Conservation (phyloP, 1,140 invertebrate species). For the Drosophila albomicans region DNA sequence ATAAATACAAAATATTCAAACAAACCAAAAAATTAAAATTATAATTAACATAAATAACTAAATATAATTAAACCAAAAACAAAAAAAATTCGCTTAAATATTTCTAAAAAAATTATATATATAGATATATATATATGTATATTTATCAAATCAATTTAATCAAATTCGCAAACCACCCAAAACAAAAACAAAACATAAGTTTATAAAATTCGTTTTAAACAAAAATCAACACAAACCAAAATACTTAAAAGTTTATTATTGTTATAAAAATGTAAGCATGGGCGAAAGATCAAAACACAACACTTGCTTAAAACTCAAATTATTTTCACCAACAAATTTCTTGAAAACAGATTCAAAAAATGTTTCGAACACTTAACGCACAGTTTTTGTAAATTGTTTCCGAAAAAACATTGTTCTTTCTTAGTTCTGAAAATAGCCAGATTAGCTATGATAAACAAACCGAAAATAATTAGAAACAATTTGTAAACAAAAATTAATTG, state of each 20-base stretch:
- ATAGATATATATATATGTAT: constrained; percentile 50
- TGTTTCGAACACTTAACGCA: constrained; percentile 13
- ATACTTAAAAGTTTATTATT: constrained; percentile 64
- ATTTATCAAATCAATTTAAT: constrained; percentile 65
- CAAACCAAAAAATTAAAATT: constrained; percentile 40
- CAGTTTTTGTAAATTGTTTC: constrained; percentile 26
- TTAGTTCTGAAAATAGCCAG: constrained; percentile 64
- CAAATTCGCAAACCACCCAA: constrained; percentile 69
- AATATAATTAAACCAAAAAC: constrained; percentile 33
- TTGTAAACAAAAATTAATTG: constrained; percentile 70
- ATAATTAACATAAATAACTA: constrained; percentile 43
- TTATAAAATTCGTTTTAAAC: constrained; percentile 64
- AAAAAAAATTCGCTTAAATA: constrained; percentile 48
- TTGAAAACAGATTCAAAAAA: background rate
- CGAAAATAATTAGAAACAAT: constrained; percentile 75
- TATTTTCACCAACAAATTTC: constrained; percentile 28
- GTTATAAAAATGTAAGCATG: constrained; percentile 77
- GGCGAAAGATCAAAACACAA: constrained; percentile 33
- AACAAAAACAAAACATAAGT: constrained; percentile 56
- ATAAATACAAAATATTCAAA: constrained; percentile 57
- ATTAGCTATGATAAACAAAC: constrained; percentile 63
- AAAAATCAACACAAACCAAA: constrained; percentile 46
- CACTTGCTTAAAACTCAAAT: constrained; percentile 27
- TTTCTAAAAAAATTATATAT: constrained; percentile 26
- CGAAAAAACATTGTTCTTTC: constrained; percentile 35